These are phyloP conservation scores for Xestia sexstrigata DNA, from an alignment of 2,888 invertebrate species.

Conservation along the genomic window DNA sequence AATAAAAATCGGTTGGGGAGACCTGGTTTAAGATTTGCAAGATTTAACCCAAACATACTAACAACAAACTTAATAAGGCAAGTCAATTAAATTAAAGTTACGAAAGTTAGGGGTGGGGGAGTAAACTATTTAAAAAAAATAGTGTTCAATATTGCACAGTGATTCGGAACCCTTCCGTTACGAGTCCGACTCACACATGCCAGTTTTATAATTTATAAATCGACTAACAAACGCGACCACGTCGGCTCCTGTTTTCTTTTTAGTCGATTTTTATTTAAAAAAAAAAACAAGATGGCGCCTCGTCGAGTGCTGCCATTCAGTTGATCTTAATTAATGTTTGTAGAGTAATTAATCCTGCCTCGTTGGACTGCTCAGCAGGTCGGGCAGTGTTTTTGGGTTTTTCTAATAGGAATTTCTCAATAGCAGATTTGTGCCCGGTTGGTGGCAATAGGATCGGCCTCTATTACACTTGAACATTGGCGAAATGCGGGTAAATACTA, in stretches of 20 bases:
- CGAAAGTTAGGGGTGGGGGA: too few species aligned
- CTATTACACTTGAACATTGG: background rate
- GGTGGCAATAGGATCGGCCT: background rate
- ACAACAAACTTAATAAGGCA: background rate
- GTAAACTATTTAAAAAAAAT: background rate
- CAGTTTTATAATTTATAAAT: conserved; percentile 52
- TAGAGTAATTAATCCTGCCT: conserved; percentile 58
- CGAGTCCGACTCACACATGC: background rate
- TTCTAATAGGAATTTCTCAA: background rate
- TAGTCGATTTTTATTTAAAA: conserved; percentile 38
- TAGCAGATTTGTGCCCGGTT: background rate
- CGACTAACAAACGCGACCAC: conserved; percentile 52
- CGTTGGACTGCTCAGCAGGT: background rate
- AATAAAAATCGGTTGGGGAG: background rate
- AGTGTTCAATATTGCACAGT: background rate
- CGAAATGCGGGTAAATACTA: background rate
- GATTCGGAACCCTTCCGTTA: background rate
- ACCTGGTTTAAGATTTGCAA: background rate
- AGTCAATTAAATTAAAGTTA: too few species aligned
- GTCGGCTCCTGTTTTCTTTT: conserved; percentile 48
- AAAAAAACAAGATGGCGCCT: conserved; percentile 20
- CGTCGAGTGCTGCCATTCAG: conserved; percentile 42
- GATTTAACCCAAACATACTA: background rate
- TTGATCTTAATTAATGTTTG: conserved; percentile 62
- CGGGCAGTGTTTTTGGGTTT: background rate